Evolutionary conservation across 2,888 invertebrate species (phyloP).

Genomic region (Athalia rosae): DNA sequence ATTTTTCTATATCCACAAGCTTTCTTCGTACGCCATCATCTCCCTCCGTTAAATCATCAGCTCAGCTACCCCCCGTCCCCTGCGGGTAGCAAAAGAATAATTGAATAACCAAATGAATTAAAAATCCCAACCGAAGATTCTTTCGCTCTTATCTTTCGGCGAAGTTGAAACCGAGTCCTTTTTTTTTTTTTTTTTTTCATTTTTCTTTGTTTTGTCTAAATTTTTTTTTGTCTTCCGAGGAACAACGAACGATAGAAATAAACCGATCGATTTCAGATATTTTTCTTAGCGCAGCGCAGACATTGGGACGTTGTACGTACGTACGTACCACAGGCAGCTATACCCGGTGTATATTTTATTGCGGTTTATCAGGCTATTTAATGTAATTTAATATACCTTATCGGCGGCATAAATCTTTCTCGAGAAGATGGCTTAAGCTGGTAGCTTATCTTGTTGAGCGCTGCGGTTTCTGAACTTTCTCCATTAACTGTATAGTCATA

Average conservation of each 20-base stretch:
- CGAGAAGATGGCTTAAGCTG: constrained; percentile 16
- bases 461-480: constrained; percentile 10
- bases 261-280: too few relatives aligned
- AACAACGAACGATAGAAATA: too few relatives aligned
- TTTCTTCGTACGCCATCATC: background rate
- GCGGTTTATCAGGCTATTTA: constrained; percentile 14
- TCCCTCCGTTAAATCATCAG: constrained; percentile 23
- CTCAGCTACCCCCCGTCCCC: background rate
- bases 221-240: too few relatives aligned
- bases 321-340: background rate
- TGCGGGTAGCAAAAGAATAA: too few relatives aligned
- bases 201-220: too few relatives aligned
- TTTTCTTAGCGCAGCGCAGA: too few relatives aligned
- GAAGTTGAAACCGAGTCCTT: too few relatives aligned
- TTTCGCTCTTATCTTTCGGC: too few relatives aligned
- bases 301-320: too few relatives aligned
- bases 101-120: too few relatives aligned
- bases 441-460: constrained; percentile 28
- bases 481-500: constrained; percentile 1
- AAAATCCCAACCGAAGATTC: too few relatives aligned
- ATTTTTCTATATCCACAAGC: constrained; percentile 24
- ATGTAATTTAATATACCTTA: constrained; percentile 27
- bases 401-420: constrained; percentile 11
- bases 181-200: too few relatives aligned
- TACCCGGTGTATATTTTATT: background rate